Base-by-base conservation (phyloP, 2,113 vertebrate species). In the Esox niger region DNA sequence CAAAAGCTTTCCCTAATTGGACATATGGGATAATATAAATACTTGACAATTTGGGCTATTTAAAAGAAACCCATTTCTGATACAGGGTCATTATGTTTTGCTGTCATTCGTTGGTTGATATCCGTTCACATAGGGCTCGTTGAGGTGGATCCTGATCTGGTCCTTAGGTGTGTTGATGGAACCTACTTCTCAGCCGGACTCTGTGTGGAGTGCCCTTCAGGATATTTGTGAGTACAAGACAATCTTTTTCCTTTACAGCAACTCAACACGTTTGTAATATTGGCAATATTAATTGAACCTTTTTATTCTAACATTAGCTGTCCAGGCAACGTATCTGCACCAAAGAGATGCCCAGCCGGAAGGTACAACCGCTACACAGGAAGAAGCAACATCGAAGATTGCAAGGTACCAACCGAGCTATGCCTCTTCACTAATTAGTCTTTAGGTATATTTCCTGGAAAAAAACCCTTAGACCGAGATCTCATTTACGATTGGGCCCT, bases 191-290 rank as follows among this genome's bases (percentile, higher is more conserved):
- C 74, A 1, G 74, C 87, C 62, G 85, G 89, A 6, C 83, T 89
- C 74, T 93, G 93, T 80, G 75, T 93, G 52, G 90, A 95, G 62
- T 95, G 94, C 54, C 92, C 91, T 0, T 54, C 74, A 0, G 94
- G 93, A 20, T 91, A 91, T 84, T 93, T 91, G 94, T 96, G 88
- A 93, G 94, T 85, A 5, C 54, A 32, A 70, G 11, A 56, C 25
- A 10, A 68, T 64, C 21, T 76, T 68, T 56, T 0, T 21, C 21
- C 20, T 35, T 33, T 32, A n/a, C 30, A 15, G 30, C 21, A 30
- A 8, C 27, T 17, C 57, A 27, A 58, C 8, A 15, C 3, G 15
- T 8, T n/a, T n/a, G n/a, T n/a, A n/a, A n/a, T n/a, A 43, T 15
- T 15, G 38, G 13, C 15, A 43, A 17, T 43, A 1, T n/a, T 3